Evolutionary conservation across 2,113 vertebrate species (phyloP), one percentile per base, ranked within the genome.

Genomic region (Poeciliopsis retropinna): DNA sequence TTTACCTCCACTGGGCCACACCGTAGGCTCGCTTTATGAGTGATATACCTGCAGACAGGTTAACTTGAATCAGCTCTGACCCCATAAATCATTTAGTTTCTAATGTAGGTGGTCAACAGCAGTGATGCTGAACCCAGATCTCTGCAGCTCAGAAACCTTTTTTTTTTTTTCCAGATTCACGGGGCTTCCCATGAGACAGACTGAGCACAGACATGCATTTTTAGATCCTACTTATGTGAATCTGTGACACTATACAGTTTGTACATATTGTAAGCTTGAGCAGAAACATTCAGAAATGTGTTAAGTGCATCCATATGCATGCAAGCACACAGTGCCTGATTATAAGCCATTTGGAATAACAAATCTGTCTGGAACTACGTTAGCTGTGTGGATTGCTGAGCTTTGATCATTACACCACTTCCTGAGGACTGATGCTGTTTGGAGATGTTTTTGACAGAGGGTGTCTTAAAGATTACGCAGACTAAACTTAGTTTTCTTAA

Each of bases 111-210:
- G 82, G 89, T 82, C 85, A 80, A 86, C 60, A 81, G 76, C 81
- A 81, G 87, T 80, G 68, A 66, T 89, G 86, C 87, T 91, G 90
- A 93, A 89, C 88, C 93, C 92, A 92, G 92, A 87, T 94, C 91
- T 93, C 88, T 93, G 93, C 93, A 89, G 87, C 85, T 93, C 90
- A 91, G 83, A 90, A 86, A 89, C 82, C 64, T 84, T 89, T 92
- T 92, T 76, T 80, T 37, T 11, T 11, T 37, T 37, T 3, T 31
- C 64, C 87, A 85, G 90, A 92, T 88, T 91, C 86, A 68, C 71
- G 90, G 92, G 92, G 91, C 91, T 88, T 88, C 85, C 88, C 78
- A 67, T 64, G 85, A 92, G 91, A 88, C 86, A 88, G 87, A 89
- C 80, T 44, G 71, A 87, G 75, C 74, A 82, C 82, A 85, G 60